Conservation (phyloP, 37 sponge, comb jelly and placozoan species). For the Ianthella basta region DNA sequence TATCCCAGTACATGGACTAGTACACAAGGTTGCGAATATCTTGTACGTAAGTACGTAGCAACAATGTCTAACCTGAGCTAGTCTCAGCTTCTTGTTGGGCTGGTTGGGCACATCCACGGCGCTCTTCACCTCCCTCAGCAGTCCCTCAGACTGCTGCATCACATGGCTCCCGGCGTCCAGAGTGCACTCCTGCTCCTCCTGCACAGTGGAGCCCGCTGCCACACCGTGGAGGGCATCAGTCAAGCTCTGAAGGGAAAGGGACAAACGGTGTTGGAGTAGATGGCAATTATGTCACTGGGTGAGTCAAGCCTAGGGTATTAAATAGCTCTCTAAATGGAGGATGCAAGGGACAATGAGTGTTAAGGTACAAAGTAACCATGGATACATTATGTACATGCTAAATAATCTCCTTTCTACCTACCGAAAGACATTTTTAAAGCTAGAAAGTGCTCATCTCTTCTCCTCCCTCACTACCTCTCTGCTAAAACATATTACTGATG, state of each 20-base stretch:
- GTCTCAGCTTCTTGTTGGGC: conserved; percentile 81
- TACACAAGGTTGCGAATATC: too few species aligned
- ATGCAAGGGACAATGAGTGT: too few species aligned
- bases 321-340: too few species aligned
- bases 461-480: too few species aligned
- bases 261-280: neutral
- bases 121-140: conserved; percentile 77
- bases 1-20: too few species aligned
- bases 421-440: too few species aligned
- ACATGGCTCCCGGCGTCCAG: conserved; percentile 78
- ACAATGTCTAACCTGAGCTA: conserved; percentile 45
- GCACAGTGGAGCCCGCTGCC: conserved; percentile 82
- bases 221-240: conserved; percentile 84
- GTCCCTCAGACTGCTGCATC: conserved; percentile 75
- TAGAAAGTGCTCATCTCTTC: too few species aligned
- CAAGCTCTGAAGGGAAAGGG: conserved; percentile 30
- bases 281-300: neutral
- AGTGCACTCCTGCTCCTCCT: conserved; percentile 77
- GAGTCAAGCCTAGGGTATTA: neutral
- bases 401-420: too few species aligned
- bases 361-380: too few species aligned
- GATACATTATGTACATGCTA: too few species aligned
- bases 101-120: conserved; percentile 76
- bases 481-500: neutral
- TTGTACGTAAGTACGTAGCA: too few species aligned